Percentiles rank a stretch among this genome's conserved stretches.
phyloP scores from a whole-genome alignment of 2,113 vertebrate genomes.

The Balaeniceps rex region DNA sequence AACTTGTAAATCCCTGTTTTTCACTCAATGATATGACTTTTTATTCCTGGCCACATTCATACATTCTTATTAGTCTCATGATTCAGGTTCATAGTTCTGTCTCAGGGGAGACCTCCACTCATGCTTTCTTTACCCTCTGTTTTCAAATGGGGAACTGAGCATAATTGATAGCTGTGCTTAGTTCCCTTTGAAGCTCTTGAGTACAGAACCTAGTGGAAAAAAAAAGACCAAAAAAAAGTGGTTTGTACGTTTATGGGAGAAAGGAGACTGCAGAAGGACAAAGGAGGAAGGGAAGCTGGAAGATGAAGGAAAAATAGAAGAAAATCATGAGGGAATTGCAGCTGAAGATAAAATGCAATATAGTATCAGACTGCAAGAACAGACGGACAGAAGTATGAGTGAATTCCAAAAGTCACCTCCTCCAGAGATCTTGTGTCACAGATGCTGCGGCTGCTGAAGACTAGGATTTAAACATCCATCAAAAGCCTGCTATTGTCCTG shows the following conservation, averaged over 20 bases:
- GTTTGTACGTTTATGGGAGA: not conserved
- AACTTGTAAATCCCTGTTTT: not conserved
- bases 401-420: conserved; percentile 36
- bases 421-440: conserved; percentile 46
- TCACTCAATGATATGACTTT: not conserved
- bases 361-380: conserved; percentile 5
- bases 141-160: conserved; percentile 13
- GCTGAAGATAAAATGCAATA: conserved; percentile 22
- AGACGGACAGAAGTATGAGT: conserved; percentile 8
- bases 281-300: not conserved
- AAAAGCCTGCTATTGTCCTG: conserved; percentile 6
- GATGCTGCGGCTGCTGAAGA: not conserved
- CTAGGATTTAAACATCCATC: conserved; percentile 21
- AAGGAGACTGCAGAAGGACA: conserved; percentile 43
- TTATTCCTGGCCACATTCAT: conserved; percentile 17
- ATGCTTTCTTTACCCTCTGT: conserved; percentile 12
- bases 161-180: conserved; percentile 24
- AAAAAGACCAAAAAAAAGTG: not conserved
- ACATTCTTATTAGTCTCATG: conserved; percentile 27
- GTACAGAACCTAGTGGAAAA: not conserved
- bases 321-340: conserved; percentile 15
- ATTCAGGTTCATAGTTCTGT: conserved; percentile 5
- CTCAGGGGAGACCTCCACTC: not conserved
- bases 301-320: conserved; percentile 27
- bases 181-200: not conserved